These are phyloP conservation scores for Kryptolebias marmoratus DNA, from an alignment of 2,113 vertebrate species.

Conservation along the genomic window DNA sequence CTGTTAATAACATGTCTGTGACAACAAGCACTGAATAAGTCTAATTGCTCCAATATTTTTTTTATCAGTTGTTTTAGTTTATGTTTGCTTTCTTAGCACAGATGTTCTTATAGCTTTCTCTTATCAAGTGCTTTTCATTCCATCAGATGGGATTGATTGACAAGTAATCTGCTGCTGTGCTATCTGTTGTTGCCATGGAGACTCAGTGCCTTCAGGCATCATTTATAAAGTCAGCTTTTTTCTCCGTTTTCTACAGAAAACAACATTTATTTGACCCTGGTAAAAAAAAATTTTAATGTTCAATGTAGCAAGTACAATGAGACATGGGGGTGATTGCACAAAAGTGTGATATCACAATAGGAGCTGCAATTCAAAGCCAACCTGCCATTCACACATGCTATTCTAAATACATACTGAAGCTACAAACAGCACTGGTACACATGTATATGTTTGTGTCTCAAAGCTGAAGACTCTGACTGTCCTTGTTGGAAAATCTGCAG, in stretches of 20 bases:
- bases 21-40: neutral
- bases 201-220: constrained; percentile 44
- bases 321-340: constrained; percentile 8
- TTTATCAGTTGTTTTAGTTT: neutral
- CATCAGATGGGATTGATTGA: constrained; percentile 45
- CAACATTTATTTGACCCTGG: constrained; percentile 18
- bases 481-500: neutral
- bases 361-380: constrained; percentile 20
- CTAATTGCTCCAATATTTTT: neutral
- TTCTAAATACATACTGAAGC: neutral
- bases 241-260: constrained; percentile 23
- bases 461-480: neutral
- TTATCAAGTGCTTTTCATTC: constrained; percentile 21
- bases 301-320: constrained; percentile 22
- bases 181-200: constrained; percentile 61
- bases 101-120: neutral
- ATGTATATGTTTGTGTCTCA: constrained; percentile 8
- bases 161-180: constrained; percentile 34
- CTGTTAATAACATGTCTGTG: neutral
- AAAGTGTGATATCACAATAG: constrained; percentile 13
- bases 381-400: neutral
- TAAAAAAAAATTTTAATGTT: constrained; percentile 44
- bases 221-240: constrained; percentile 24
- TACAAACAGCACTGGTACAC: neutral
- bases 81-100: neutral